Base-by-base conservation (phyloP, 2,888 invertebrate species). In the Folsomia candida region DNA sequence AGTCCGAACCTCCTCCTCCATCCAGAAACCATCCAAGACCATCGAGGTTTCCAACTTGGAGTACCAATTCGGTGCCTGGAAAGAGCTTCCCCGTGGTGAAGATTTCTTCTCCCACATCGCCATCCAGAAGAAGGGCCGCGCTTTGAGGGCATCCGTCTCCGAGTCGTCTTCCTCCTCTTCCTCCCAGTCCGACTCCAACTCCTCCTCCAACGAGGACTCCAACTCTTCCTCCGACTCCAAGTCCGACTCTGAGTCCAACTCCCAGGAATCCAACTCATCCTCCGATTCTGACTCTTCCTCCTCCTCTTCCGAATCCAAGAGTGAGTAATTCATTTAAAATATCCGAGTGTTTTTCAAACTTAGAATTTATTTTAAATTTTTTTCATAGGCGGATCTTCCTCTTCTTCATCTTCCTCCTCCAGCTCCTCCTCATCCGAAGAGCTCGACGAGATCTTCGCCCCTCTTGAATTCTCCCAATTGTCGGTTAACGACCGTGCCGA, bases 201-300 rank as follows among this genome's bases (percentile, higher is more conserved):
- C 64, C 25, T 25, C 47, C 20, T 25, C 60, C 37, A 37, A 37
- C 9, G 60, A 26, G 60, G 60, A 26, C n/a, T 62, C 62, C n/a
- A 29, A 11, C 64, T 64, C 64, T 18, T 20, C 25, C 47, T 64
- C 64, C 20, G 24, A 37, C 51, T 64, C 64, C 64, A 64, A 47
- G 37, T 64, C 64, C 11, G 47, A 57, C n/a, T 57, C 57, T 22
- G n/a, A 37, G 9, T 64, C 64, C n/a, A 51, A 51, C 24, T 57
- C 57, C 6, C 18, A 9, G 11, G 57, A 57, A n/a, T 57, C 57
- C 24, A 20, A n/a, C 57, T 57, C 57, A n/a, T 57, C 57, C 57
- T 57, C 57, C 37, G 37, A 37, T 22, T 57, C 57, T 4, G n/a
- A n/a, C n/a, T 57, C 57, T 22, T 57, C 57, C n/a, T 57, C 57